Evolutionary conservation across 2,113 vertebrate genomes (phyloP).

Genomic region (Carlito syrichta): DNA sequence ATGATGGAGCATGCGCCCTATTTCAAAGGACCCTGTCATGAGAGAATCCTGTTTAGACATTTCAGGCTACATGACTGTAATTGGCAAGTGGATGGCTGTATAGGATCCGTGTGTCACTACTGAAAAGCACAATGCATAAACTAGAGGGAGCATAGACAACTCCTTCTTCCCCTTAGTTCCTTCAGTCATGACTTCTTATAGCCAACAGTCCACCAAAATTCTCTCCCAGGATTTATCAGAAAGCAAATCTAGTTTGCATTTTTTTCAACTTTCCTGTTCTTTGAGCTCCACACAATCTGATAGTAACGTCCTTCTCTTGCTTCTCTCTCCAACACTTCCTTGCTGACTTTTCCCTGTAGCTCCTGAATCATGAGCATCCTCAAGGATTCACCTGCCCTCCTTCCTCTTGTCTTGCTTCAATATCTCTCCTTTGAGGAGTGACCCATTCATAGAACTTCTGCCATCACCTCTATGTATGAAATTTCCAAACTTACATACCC

Average conservation of each 20-base stretch:
- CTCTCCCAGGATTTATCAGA: neutral
- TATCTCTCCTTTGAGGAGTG: neutral
- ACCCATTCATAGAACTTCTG: neutral
- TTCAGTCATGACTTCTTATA: neutral
- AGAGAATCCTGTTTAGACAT: neutral
- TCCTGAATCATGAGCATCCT: neutral
- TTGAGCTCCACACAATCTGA: neutral
- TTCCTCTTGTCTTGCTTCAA: neutral
- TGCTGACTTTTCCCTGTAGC: neutral
- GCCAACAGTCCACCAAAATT: neutral
- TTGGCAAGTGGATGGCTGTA: neutral
- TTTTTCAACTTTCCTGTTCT: neutral
- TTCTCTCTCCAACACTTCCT: neutral
- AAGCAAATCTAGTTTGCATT: neutral
- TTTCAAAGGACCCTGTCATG: neutral
- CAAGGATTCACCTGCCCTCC: neutral
- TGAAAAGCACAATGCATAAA: neutral
- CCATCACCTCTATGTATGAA: neutral
- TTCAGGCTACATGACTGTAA: neutral
- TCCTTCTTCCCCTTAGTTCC: too few species aligned
- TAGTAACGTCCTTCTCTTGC: neutral
- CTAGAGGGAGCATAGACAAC: neutral
- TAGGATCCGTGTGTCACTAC: neutral
- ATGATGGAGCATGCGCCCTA: rapidly evolving
- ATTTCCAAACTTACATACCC: neutral